A percentile compares a stretch with the other conserved stretches of the same genome.
Conservation (phyloP, 2,888 invertebrate species). For the Heteromyza rotundicornis region DNA sequence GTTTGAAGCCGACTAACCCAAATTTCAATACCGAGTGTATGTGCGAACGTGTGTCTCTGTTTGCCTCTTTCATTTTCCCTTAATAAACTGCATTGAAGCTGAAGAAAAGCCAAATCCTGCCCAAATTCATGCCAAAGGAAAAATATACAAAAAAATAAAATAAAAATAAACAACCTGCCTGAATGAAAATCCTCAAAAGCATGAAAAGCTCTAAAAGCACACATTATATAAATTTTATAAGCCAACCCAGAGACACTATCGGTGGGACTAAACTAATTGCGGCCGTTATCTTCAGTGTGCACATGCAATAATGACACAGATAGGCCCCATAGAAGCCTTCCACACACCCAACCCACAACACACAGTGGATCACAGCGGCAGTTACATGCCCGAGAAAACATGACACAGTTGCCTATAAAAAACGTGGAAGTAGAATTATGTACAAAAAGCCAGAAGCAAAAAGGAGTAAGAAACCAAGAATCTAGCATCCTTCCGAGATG, state of each 20-base stretch:
- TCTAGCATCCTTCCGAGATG: not conserved
- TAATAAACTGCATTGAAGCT: not conserved
- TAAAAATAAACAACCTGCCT: too few species aligned
- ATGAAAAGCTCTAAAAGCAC: too few species aligned
- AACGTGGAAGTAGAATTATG: too few species aligned
- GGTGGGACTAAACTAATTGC: constrained; percentile 2
- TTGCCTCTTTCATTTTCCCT: not conserved
- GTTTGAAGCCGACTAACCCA: not conserved
- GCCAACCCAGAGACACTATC: not conserved
- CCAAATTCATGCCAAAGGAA: too few species aligned
- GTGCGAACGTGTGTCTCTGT: too few species aligned
- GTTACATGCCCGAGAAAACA: too few species aligned
- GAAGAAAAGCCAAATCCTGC: too few species aligned
- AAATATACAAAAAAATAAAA: too few species aligned
- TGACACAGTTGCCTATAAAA: too few species aligned
- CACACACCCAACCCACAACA: not conserved
- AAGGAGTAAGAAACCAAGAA: not conserved
- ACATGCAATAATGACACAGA: constrained; percentile 16
- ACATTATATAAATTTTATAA: too few species aligned
- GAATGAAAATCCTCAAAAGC: too few species aligned
- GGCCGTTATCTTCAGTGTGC: constrained; percentile 9
- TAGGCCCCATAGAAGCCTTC: not conserved
- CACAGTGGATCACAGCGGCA: not conserved
- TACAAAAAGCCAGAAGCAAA: not conserved
- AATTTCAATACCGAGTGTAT: too few species aligned